Percentiles rank a stretch among this genome's conserved stretches.
Conservation (phyloP, 2,888 invertebrate genomes). For the Torymus auratus region DNA sequence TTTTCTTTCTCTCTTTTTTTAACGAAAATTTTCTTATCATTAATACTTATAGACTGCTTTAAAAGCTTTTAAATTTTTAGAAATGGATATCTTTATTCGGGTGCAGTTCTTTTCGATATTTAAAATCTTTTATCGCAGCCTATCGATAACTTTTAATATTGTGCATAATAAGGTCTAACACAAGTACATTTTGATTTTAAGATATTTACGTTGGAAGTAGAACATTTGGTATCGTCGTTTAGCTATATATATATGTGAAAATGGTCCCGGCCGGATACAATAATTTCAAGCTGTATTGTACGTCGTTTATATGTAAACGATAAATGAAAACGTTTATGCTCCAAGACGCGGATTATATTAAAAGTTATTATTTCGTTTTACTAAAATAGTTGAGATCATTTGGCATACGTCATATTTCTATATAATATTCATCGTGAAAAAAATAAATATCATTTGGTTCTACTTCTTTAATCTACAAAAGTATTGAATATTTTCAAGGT, state of each 20-base stretch:
- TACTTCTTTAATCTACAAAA: background rate
- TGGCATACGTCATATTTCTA: conserved; percentile 8
- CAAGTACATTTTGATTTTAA: conserved; percentile 47
- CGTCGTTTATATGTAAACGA: conserved; percentile 36
- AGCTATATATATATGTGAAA: conserved; percentile 46
- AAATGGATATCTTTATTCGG: conserved; percentile 46
- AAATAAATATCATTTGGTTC: background rate
- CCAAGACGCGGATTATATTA: too few species aligned
- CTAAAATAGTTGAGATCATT: conserved; percentile 18
- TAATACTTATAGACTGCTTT: conserved; percentile 51
- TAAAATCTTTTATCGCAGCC: too few species aligned
- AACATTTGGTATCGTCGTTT: conserved; percentile 47
- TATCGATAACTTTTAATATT: conserved; percentile 5
- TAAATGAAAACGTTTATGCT: conserved; percentile 17
- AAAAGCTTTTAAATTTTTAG: conserved; percentile 29
- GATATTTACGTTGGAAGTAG: conserved; percentile 47
- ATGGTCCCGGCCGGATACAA: conserved; percentile 56
- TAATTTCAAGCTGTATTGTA: conserved; percentile 48
- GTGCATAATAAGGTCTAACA: conserved; percentile 4
- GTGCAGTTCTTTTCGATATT: background rate
- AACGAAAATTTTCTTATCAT: conserved; percentile 55
- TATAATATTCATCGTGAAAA: background rate
- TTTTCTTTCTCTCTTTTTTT: background rate
- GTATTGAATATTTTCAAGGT: background rate
- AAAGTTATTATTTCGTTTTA: conserved; percentile 13